Conservation (phyloP, 1,140 invertebrate genomes). For the Pseudomyrmex sp. region DNA sequence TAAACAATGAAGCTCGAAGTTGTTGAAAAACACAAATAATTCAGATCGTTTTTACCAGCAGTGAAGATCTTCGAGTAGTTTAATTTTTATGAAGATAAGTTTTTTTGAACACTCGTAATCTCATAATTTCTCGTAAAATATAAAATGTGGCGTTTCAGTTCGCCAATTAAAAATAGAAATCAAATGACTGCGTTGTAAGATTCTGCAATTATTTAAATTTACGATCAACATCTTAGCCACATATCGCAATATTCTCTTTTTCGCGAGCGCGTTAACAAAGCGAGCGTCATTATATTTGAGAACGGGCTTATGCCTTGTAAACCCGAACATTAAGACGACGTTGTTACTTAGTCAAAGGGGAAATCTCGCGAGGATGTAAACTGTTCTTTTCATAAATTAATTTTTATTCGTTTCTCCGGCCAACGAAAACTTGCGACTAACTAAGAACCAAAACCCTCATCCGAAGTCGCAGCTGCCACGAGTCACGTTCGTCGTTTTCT, state of each 20-base stretch:
- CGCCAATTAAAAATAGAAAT: too few relatives aligned
- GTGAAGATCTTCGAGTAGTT: too few relatives aligned
- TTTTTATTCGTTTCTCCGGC: conserved; percentile 63
- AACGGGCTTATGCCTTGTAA: conserved; percentile 37
- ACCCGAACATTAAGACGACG: conserved; percentile 46
- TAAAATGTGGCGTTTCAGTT: too few relatives aligned
- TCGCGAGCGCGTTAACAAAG: conserved; percentile 26
- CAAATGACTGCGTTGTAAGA: background rate
- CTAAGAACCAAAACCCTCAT: conserved; percentile 23
- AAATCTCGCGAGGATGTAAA: conserved; percentile 64
- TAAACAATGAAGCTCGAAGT: too few relatives aligned
- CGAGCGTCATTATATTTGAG: conserved; percentile 20
- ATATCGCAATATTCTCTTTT: conserved; percentile 10
- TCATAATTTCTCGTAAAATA: too few relatives aligned
- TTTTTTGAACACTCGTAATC: too few relatives aligned
- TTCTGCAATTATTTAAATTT: background rate
- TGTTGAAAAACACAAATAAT: too few relatives aligned
- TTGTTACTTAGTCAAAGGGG: conserved; percentile 47
- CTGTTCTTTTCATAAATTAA: conserved; percentile 78
- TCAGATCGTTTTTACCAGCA: too few relatives aligned
- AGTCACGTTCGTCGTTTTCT: conserved; percentile 3
- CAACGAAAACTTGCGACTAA: conserved; percentile 73
- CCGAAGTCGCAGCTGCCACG: conserved; percentile 42
- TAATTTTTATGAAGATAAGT: too few relatives aligned
- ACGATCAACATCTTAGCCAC: conserved; percentile 9